A percentile compares a stretch with the other conserved stretches of the same genome.
Conservation (phyloP, 2,888 invertebrate genomes). For the Caenorhabditis sp. region DNA sequence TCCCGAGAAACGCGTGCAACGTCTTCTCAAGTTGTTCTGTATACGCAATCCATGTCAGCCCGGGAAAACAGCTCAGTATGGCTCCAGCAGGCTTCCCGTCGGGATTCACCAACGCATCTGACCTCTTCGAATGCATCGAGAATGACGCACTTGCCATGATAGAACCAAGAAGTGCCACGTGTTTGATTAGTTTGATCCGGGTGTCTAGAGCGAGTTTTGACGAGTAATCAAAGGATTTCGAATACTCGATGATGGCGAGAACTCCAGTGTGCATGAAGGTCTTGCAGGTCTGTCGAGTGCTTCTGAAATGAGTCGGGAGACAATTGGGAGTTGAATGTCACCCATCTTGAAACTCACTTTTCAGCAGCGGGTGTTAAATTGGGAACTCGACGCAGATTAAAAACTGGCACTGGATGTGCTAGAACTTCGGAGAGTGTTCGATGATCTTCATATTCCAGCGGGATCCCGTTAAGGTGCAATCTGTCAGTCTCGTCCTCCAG, state of each 20-base stretch:
- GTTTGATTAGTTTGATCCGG: conserved; percentile 18
- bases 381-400: conserved; percentile 9
- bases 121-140: conserved; percentile 37
- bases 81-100: conserved; percentile 30
- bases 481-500: conserved; percentile 18
- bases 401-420: background rate
- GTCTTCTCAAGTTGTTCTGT: conserved; percentile 28
- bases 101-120: conserved; percentile 23
- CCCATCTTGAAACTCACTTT: too few relatives aligned
- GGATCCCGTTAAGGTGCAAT: conserved; percentile 18
- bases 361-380: conserved; percentile 20
- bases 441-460: conserved; percentile 18
- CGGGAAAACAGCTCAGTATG: conserved; percentile 3
- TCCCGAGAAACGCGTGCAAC: conserved; percentile 31
- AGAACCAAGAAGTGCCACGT: conserved; percentile 32
- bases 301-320: background rate
- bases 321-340: too few relatives aligned
- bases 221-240: conserved; percentile 26
- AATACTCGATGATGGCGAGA: conserved; percentile 24
- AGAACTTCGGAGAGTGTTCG: conserved; percentile 26
- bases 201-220: conserved; percentile 22
- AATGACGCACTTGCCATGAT: conserved; percentile 42
- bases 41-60: conserved; percentile 3
- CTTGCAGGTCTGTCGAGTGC: conserved; percentile 4
- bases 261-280: conserved; percentile 40